A percentile compares a stretch with the other conserved stretches of the same genome.
Conservation (phyloP, 2,797 vertebrate genomes). For the Rhinoraja longicauda region DNA sequence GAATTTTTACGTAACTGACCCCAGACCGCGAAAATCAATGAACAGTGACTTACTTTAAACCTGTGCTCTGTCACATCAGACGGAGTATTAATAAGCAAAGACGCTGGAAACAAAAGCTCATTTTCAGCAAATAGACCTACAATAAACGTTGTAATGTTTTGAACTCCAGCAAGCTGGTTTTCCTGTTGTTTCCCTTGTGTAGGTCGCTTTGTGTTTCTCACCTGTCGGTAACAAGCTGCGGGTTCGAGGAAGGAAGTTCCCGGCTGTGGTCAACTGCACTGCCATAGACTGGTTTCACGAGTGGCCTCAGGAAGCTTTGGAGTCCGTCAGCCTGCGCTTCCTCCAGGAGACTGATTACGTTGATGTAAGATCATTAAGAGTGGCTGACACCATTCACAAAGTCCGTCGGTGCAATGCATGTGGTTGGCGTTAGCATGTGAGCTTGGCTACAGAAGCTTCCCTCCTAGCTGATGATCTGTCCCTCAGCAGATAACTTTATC, state of each 20-base stretch:
- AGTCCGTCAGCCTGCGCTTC: constrained; percentile 85
- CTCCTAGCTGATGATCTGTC: background rate
- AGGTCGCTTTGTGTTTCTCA: constrained; percentile 88
- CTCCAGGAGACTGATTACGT: constrained; percentile 70
- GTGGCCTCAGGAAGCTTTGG: constrained; percentile 82
- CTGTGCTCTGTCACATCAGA: background rate
- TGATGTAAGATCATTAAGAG: constrained; percentile 59
- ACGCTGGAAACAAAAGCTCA: background rate
- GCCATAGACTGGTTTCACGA: constrained; percentile 88
- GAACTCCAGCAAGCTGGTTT: background rate
- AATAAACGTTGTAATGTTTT: background rate
- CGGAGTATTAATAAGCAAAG: background rate
- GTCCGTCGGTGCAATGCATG: background rate
- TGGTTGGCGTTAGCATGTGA: background rate
- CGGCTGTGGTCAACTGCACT: constrained; percentile 75
- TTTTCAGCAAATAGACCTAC: background rate
- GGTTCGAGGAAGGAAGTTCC: constrained; percentile 78
- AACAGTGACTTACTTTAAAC: background rate
- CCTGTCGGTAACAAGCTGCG: constrained; percentile 78
- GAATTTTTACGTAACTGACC: background rate
- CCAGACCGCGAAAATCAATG: background rate
- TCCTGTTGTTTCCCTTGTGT: constrained; percentile 4
- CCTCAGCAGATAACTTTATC: background rate
- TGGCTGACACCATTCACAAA: background rate
- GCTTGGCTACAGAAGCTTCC: background rate